Conservation (phyloP, 2,888 invertebrate genomes). For the Drosophila paucipuncta region DNA sequence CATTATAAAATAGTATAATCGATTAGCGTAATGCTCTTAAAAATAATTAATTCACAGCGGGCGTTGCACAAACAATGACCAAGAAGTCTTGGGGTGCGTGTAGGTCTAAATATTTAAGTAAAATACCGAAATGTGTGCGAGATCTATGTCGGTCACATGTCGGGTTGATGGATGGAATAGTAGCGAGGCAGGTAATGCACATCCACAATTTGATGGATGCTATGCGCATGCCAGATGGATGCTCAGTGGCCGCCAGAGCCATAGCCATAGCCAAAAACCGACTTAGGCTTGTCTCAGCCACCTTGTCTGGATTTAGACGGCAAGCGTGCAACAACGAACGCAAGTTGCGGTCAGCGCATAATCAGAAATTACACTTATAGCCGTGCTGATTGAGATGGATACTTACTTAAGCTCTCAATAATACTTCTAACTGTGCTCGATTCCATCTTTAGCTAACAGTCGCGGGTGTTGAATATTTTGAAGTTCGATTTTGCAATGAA, state of each 20-base stretch:
- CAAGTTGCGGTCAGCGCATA: conserved; percentile 14
- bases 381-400: conserved; percentile 32
- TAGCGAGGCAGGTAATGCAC: conserved; percentile 21
- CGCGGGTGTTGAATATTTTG: conserved; percentile 4
- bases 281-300: conserved; percentile 60
- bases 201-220: conserved; percentile 44
- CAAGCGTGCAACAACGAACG: conserved; percentile 51
- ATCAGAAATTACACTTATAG: not conserved
- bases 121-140: conserved; percentile 6
- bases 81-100: not conserved
- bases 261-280: conserved; percentile 31
- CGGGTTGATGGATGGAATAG: conserved; percentile 14
- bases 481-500: conserved; percentile 20
- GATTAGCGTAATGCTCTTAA: conserved; percentile 1
- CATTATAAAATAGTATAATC: not conserved
- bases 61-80: not conserved
- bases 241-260: conserved; percentile 44
- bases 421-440: conserved; percentile 2
- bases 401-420: conserved; percentile 14
- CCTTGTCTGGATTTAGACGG: conserved; percentile 56
- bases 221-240: conserved; percentile 59
- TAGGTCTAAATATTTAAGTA: not conserved
- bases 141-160: conserved; percentile 18
- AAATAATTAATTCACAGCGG: conserved; percentile 8
- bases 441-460: not conserved